These are phyloP conservation scores for Danio tinwini DNA, from an alignment of 2,797 vertebrate species.

Conservation along the genomic window DNA sequence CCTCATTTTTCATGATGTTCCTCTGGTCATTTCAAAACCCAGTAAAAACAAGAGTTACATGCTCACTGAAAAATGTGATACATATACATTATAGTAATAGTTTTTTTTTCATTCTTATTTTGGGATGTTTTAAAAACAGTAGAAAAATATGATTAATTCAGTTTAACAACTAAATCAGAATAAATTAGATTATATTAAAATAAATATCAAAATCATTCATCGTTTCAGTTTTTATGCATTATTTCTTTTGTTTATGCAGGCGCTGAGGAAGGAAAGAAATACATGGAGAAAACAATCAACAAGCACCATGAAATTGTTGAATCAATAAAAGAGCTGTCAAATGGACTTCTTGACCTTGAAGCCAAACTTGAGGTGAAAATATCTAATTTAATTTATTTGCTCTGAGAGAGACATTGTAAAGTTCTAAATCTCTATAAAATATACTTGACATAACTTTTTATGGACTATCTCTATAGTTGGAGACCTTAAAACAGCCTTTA, in stretches of 20 bases:
- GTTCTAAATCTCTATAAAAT: background rate
- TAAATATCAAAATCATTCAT: background rate
- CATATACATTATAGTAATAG: background rate
- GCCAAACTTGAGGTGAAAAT: slow-evolving; percentile 81
- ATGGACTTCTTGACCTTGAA: slow-evolving; percentile 82
- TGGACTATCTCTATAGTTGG: slow-evolving; percentile 42
- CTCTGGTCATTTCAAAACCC: background rate
- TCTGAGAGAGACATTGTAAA: background rate
- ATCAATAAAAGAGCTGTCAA: slow-evolving; percentile 84
- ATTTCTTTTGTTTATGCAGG: slow-evolving; percentile 70
- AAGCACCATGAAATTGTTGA: slow-evolving; percentile 86
- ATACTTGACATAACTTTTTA: background rate
- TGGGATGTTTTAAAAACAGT: background rate
- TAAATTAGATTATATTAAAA: background rate
- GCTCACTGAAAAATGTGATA: background rate
- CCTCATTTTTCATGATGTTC: background rate
- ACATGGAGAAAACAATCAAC: slow-evolving; percentile 81
- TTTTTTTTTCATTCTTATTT: too few relatives aligned
- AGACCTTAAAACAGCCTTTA: slow-evolving; percentile 53
- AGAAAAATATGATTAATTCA: background rate
- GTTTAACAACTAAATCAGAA: background rate
- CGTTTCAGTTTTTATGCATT: background rate
- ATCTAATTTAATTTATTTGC: background rate
- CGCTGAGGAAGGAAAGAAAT: slow-evolving; percentile 85
- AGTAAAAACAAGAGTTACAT: background rate